Base-by-base conservation (phyloP, 1,140 invertebrate species). In the Cheumatopsyche charites region DNA sequence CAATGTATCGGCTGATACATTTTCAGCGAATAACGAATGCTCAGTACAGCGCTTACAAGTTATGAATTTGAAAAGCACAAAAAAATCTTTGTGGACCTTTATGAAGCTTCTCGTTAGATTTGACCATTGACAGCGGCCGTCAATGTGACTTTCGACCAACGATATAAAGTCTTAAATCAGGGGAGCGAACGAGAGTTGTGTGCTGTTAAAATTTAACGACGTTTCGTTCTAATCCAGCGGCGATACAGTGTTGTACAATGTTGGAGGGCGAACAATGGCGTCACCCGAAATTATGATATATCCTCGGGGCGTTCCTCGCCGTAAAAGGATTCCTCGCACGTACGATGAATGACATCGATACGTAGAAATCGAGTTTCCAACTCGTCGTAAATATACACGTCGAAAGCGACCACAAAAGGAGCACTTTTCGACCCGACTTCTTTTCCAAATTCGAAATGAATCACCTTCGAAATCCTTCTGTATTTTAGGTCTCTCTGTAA, bases 321-420 rank as follows among this genome's bases (percentile, higher is more conserved):
- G 55, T 58, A 58, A 58, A 58, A 58, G 55, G 55, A 58, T 58
- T 36, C 47, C 47, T 17, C 55, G 21, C 19, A 55, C 49, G 55
- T 19, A 23, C 17, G 21, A 58, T 58, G 55, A 58, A 58, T 58
- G 55, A 58, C 55, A 58, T 58, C 55, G 55, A 58, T 58, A 58
- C 21, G 55, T 12, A 58, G 55, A 58, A 58, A 58, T 58, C 55
- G 47, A 3, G 55, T 11, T 6, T 55, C 49, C 4, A 55, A 3
- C 23, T 58, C 23, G 55, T 58, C 55, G 55, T 58, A 58, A 58
- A 58, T 23, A 58, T 25, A 47, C 43, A 47, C 29, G 29, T 36
- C 29, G 29, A 36, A 36, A 36, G 29, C 29, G 3, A 36, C 29
- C 29, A 36, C 29, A 36, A 36, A 36, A 36, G 29, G 29, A 3